Base-by-base conservation (phyloP, 1,140 invertebrate species). In the Diachasma alloeum region DNA sequence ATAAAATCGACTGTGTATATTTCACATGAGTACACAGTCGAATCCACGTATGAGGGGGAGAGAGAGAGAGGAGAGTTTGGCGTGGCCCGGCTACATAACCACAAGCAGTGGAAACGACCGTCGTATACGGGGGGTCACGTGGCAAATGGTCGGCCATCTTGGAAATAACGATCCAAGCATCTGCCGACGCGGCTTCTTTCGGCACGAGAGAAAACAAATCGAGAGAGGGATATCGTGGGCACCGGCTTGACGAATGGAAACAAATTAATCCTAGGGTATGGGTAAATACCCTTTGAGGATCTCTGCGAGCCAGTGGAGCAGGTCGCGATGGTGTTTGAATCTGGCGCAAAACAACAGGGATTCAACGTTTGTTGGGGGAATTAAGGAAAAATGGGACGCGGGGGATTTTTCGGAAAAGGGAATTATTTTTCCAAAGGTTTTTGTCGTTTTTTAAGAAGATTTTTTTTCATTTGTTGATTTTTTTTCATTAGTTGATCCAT, bases 151-250 rank as follows among this genome's bases (percentile, higher is more conserved):
- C 81, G 79, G 83, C 83, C 83, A 83, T 84, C 79, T 83, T 83
- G 81, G 77, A 75, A 79, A 79, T 79, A 79, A 79, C 78, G 80
- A 82, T 84, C 82, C 83, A 74, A 79, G 79, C 81, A 82, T 82
- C 80, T 82, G 78, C 78, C 76, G 76, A 70, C 78, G 72, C 77
- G 78, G 74, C 70, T 74, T 66, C 59, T 63, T 63, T 63, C 59
- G 53, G n/a, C 53, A 31, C 19, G 59, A 15, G 24, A 26, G 59
- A 63, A 63, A 63, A 63, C 59, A 63, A 63, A 63, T 63, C 24
- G 4, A 22, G 17, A 22, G 9, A 26, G 9, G 59, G 19, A 80
- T 44, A 78, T 69, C 9, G 72, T 74, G 24, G 31, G 31, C 15
- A 17, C 15, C 4, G 15, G 48, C n/a, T n/a, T 46, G n/a, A 53